phyloP scores from a whole-genome alignment of 2,888 invertebrate genomes.

The Seira ritae region DNA sequence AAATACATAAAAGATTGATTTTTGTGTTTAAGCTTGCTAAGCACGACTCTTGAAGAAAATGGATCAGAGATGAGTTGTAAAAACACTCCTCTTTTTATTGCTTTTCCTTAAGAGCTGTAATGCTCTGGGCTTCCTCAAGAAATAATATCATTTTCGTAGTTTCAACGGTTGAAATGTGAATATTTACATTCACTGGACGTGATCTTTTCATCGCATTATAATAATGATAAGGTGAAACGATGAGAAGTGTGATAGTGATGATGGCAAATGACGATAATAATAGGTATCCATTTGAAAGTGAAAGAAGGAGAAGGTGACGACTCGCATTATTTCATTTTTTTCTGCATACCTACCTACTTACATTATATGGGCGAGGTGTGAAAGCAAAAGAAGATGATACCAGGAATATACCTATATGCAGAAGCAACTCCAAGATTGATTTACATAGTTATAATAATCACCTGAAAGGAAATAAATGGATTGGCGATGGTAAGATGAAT shows the following conservation, averaged over 20 bases:
- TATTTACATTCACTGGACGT: constrained; percentile 36
- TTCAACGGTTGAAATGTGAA: constrained; percentile 22
- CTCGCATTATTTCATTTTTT: neutral
- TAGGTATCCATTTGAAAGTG: constrained; percentile 4
- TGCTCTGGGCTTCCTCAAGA: neutral
- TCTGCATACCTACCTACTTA: too few species aligned
- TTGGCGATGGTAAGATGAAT: neutral
- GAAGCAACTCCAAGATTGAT: constrained; percentile 6
- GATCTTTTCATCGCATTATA: constrained; percentile 18
- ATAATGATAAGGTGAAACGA: neutral
- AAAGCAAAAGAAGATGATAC: neutral
- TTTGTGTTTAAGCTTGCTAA: constrained; percentile 7
- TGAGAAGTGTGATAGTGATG: constrained; percentile 8
- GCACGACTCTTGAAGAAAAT: neutral
- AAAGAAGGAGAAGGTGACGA: neutral
- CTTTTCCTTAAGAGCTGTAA: neutral
- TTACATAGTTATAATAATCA: constrained; percentile 6
- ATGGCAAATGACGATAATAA: constrained; percentile 21
- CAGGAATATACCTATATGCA: neutral
- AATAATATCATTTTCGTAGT: neutral
- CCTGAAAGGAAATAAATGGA: constrained; percentile 6
- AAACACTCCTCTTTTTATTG: constrained; percentile 11
- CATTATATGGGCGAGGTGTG: neutral
- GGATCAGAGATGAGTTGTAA: neutral
- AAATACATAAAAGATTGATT: neutral